These are phyloP conservation scores for Leucopsar rothschildi DNA, from an alignment of 2,113 vertebrate genomes.

Conservation along the genomic window DNA sequence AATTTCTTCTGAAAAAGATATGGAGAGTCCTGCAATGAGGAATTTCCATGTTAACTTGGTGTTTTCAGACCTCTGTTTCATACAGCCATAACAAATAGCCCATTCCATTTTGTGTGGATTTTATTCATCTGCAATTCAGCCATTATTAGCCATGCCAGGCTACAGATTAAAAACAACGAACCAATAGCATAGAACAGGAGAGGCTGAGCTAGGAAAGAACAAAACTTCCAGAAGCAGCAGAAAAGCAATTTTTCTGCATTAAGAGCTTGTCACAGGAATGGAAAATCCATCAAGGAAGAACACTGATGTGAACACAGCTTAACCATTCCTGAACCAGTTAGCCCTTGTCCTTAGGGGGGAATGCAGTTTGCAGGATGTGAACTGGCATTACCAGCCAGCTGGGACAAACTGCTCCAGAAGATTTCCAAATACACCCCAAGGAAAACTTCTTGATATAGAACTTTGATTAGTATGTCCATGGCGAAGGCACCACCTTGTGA, in stretches of 20 bases:
- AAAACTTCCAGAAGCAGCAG: background rate
- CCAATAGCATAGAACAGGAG: background rate
- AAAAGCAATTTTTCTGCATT: background rate
- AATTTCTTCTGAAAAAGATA: background rate
- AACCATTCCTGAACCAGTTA: background rate
- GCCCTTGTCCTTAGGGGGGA: background rate
- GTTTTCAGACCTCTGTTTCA: background rate
- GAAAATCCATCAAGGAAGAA: background rate
- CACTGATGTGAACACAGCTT: background rate
- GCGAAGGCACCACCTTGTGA: accelerated
- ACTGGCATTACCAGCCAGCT: background rate
- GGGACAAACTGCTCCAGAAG: background rate
- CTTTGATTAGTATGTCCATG: background rate
- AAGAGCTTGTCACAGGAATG: background rate
- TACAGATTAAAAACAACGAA: background rate
- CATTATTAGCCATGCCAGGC: background rate
- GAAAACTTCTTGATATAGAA: background rate
- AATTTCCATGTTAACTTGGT: background rate
- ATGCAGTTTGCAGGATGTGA: background rate
- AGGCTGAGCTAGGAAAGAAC: background rate
- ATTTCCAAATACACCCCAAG: background rate
- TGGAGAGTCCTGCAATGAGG: background rate
- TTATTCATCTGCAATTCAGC: background rate
- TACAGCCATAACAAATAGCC: background rate
- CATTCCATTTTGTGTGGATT: background rate